Conservation (phyloP, 1,140 invertebrate genomes). For the Monomorium pharaonis region DNA sequence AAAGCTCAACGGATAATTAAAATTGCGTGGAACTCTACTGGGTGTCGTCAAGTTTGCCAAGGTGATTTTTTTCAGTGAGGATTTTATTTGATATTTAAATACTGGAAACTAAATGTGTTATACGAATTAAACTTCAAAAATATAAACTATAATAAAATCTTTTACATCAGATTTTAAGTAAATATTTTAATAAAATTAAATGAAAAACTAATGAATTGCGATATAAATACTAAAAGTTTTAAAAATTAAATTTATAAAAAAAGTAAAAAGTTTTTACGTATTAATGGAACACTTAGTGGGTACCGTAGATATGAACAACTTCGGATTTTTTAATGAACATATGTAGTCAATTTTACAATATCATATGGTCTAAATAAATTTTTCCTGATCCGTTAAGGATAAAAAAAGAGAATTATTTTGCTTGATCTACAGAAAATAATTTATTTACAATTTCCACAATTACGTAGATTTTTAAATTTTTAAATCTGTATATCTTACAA, state of each 20-base stretch:
- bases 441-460: neutral
- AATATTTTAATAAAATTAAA: neutral
- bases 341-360: neutral
- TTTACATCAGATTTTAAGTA: neutral
- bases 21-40: slow-evolving; percentile 16
- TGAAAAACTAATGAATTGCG: neutral
- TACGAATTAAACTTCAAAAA: neutral
- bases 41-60: neutral
- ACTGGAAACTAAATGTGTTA: neutral
- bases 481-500: neutral
- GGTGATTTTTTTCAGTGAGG: neutral
- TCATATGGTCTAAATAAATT: neutral
- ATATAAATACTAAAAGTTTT: neutral
- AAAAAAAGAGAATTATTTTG: no score
- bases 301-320: neutral
- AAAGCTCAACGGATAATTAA: slow-evolving; percentile 39
- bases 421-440: neutral
- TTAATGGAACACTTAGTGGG: neutral
- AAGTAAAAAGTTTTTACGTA: no score
- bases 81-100: neutral
- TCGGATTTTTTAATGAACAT: neutral
- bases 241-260: neutral
- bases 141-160: neutral
- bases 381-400: no score
- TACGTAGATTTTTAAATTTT: neutral